Base-by-base conservation (phyloP, 2,113 vertebrate genomes). In the Aplodontia rufa region DNA sequence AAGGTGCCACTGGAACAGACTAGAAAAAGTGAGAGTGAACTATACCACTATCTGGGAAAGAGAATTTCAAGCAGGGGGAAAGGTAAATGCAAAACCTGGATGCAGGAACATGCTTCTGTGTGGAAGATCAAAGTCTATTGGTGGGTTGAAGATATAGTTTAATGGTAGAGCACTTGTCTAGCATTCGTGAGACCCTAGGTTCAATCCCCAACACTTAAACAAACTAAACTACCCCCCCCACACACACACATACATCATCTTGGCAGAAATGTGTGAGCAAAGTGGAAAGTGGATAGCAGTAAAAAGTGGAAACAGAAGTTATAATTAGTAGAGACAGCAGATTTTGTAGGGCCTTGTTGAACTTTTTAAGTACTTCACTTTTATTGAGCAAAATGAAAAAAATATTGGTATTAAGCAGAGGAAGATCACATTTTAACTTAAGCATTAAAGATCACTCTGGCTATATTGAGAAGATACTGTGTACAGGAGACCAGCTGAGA, bases 371-470 rank as follows among this genome's bases (percentile, higher is more conserved):
- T 64, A 66, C 42, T 53, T 60, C 74, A 53, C 19, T 85, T 79
- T 94, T 71, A 47, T 14, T 28, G n/a, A 90, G 47, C 68, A 84
- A 94, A 93, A 93, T 80, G 64, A 24, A 22, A 37, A 37, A 82
- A 78, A 78, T 30, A 13, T 5, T 42, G 32, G 42, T 74, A 66
- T 53, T 42, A 10, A 94, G 84, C 42, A 93, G 62, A 76, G 13
- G 14, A 90, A 72, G 47, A 17, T 40, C 58, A 87, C 35, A 17
- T 26, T 87, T 45, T 35, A 8, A 66, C 3, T 30, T 88, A 49
- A 5, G 1, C 45, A 71, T 62, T 71, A 81, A 92, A 94, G 28
- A 82, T 69, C 32, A 96, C 32, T 87, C 55, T 74, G 47, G 49
- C 37, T 85, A 26, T 55, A 7, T 62, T 45, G 26, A 72, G 8